phyloP scores from a whole-genome alignment of 2,888 invertebrate genomes.

The Ichneumon xanthorius region DNA sequence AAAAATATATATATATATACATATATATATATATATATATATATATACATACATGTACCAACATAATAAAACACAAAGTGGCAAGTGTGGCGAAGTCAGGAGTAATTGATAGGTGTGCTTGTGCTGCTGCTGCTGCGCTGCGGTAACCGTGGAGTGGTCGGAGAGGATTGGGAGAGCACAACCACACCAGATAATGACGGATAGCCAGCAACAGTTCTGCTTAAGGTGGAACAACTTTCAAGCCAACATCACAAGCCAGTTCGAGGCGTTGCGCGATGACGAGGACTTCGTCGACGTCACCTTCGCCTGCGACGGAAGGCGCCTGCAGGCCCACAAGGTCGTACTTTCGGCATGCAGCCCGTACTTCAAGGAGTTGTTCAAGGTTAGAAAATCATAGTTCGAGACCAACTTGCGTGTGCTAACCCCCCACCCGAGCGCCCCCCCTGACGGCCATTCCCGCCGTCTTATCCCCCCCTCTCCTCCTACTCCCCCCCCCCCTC shows the following conservation, averaged over 20 bases:
- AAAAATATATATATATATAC: not conserved
- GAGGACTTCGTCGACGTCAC: slow-evolving; percentile 96
- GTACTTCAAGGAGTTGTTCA: slow-evolving; percentile 94
- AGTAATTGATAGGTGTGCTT: slow-evolving; percentile 42
- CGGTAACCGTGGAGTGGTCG: slow-evolving; percentile 28
- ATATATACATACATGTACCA: no score
- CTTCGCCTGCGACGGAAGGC: slow-evolving; percentile 93
- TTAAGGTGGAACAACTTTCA: slow-evolving; percentile 96
- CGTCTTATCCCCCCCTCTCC: slow-evolving; percentile 23
- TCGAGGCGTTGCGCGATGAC: slow-evolving; percentile 93
- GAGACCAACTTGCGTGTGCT: slow-evolving; percentile 44
- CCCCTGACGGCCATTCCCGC: slow-evolving; percentile 39
- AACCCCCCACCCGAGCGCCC: slow-evolving; percentile 27
- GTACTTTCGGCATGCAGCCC: slow-evolving; percentile 95
- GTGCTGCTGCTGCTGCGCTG: slow-evolving; percentile 14
- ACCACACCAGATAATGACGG: slow-evolving; percentile 80
- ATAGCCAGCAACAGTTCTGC: slow-evolving; percentile 91
- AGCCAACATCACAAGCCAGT: slow-evolving; percentile 94
- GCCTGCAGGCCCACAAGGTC: slow-evolving; percentile 94
- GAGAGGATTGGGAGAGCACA: not conserved
- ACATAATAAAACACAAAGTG: slow-evolving; percentile 32
- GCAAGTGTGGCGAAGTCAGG: slow-evolving; percentile 62
- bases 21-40: no score
- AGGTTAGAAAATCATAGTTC: slow-evolving; percentile 87
- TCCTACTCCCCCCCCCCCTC: slow-evolving; percentile 4